Percentiles rank a stretch among this genome's conserved stretches.
Conservation (phyloP, 2,797 vertebrate species). For the Esox lucius region DNA sequence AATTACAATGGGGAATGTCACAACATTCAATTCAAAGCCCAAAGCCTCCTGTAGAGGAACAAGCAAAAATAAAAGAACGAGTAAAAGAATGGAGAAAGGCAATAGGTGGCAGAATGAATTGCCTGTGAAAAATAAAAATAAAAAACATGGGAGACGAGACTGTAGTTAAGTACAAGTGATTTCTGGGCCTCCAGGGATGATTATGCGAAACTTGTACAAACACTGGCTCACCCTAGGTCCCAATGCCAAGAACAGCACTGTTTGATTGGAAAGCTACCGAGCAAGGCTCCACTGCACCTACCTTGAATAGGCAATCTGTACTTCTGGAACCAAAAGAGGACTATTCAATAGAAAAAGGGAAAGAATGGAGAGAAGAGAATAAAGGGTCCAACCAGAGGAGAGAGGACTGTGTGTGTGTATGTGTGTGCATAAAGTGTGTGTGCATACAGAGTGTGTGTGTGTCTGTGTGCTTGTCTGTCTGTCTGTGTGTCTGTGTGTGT, state of each 20-base stretch:
- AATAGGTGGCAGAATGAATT: constrained; percentile 34
- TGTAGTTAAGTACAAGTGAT: constrained; percentile 41
- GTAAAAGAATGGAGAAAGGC: constrained; percentile 10
- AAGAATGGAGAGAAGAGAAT: not conserved
- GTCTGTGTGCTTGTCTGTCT: not conserved
- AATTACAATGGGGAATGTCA: constrained; percentile 16
- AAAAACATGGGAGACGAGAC: constrained; percentile 47
- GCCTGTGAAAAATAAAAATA: constrained; percentile 26
- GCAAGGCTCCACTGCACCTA: constrained; percentile 38
- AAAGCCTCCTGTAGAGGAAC: constrained; percentile 23
- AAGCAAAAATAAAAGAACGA: constrained; percentile 22
- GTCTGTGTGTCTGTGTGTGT: too few species aligned
- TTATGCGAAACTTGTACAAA: constrained; percentile 42
- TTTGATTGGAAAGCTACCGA: constrained; percentile 40
- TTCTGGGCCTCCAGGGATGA: constrained; percentile 59
- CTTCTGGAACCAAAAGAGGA: constrained; percentile 24
- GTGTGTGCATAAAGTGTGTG: not conserved
- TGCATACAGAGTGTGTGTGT: not conserved
- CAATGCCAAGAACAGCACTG: constrained; percentile 58
- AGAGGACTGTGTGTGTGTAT: not conserved
- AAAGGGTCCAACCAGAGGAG: not conserved
- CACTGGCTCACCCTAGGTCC: constrained; percentile 31
- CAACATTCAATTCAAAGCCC: constrained; percentile 33
- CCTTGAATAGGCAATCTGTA: constrained; percentile 46
- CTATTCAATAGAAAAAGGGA: not conserved